phyloP scores from a whole-genome alignment of 2,888 invertebrate genomes.

The Fragum fragum region DNA sequence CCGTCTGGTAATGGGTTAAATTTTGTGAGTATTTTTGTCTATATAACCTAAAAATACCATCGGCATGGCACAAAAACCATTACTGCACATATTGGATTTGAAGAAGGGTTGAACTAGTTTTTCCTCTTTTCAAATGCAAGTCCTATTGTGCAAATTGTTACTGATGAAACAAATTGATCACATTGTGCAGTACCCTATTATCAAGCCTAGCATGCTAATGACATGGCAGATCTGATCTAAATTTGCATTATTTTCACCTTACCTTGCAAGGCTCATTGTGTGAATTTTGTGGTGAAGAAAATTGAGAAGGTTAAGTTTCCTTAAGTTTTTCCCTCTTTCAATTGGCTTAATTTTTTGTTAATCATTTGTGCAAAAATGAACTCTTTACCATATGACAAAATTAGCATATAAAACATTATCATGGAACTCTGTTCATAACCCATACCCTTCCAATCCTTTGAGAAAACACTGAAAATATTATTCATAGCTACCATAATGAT shows the following conservation, averaged over 20 bases:
- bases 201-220: conserved; percentile 10
- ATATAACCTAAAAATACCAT: too few species aligned
- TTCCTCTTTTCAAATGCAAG: background rate
- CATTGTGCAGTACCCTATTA: conserved; percentile 22
- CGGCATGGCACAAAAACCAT: too few species aligned
- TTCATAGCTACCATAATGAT: too few species aligned
- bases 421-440: too few species aligned
- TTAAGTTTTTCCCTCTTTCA: background rate
- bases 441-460: too few species aligned
- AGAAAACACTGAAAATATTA: too few species aligned
- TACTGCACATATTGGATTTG: background rate
- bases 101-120: conserved; percentile 3
- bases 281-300: background rate
- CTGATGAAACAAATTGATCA: conserved; percentile 26
- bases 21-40: too few species aligned
- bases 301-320: background rate
- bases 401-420: too few species aligned
- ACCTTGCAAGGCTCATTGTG: background rate
- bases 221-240: conserved; percentile 14
- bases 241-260: conserved; percentile 23
- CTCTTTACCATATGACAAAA: too few species aligned
- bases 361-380: background rate
- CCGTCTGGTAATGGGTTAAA: too few species aligned
- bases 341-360: background rate
- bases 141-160: conserved; percentile 19